phyloP scores from a whole-genome alignment of 2,888 invertebrate genomes.

The Scaptomyza polygonia region DNA sequence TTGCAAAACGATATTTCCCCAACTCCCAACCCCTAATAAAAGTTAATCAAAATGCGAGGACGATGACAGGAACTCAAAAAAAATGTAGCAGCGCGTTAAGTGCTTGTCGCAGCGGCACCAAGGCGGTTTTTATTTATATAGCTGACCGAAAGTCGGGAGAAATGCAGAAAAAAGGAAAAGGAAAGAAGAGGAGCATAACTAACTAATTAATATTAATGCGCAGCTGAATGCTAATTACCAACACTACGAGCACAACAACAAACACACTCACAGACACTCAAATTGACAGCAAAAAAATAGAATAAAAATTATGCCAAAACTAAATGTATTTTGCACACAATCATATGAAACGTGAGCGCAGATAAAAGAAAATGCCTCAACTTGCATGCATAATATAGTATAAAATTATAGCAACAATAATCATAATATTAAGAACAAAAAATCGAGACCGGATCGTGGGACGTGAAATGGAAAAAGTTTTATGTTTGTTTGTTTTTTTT shows the following conservation, averaged over 20 bases:
- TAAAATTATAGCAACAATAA: constrained; percentile 39
- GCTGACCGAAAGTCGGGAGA: constrained; percentile 29
- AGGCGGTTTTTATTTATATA: constrained; percentile 32
- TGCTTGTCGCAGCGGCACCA: constrained; percentile 38
- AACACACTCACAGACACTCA: background rate
- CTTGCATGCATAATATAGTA: constrained; percentile 57
- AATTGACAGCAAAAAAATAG: constrained; percentile 4
- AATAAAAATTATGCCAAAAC: constrained; percentile 25
- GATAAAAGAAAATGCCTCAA: constrained; percentile 40
- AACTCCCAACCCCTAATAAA: constrained; percentile 26
- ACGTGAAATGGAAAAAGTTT: constrained; percentile 72
- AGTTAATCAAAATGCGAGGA: constrained; percentile 62
- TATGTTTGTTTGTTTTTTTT: too few relatives aligned
- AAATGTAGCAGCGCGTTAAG: constrained; percentile 49
- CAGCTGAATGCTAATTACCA: constrained; percentile 78
- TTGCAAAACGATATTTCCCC: constrained; percentile 17
- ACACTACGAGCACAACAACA: constrained; percentile 25
- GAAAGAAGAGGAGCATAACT: constrained; percentile 63
- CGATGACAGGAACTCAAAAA: constrained; percentile 48
- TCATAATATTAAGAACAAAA: background rate
- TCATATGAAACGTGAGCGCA: constrained; percentile 69
- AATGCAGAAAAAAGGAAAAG: constrained; percentile 1
- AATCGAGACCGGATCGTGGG: constrained; percentile 23
- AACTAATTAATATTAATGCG: constrained; percentile 82
- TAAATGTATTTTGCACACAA: constrained; percentile 76